phyloP scores from a whole-genome alignment of 2,888 invertebrate species.

The Heliconius charithonia region DNA sequence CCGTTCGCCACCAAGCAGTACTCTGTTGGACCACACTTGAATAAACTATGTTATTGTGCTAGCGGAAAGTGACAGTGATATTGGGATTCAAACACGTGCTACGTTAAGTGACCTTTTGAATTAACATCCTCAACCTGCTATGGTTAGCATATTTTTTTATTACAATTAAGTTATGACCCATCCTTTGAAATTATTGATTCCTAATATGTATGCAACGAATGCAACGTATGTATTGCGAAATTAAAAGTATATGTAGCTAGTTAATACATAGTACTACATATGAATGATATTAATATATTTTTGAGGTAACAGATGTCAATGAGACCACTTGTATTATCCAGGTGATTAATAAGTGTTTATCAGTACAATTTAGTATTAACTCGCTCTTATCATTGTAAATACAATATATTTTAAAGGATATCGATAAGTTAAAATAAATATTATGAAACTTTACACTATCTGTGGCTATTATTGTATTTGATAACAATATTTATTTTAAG shows the following conservation, averaged over 20 bases:
- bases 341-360: background rate
- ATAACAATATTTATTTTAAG: background rate
- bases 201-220: background rate
- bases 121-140: constrained; percentile 50
- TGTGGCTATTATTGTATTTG: background rate
- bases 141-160: constrained; percentile 51
- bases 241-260: background rate
- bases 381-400: constrained; percentile 1
- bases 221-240: background rate
- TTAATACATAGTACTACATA: background rate
- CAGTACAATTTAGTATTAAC: background rate
- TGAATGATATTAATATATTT: background rate
- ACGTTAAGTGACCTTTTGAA: constrained; percentile 54
- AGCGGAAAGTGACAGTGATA: constrained; percentile 75
- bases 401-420: constrained; percentile 18
- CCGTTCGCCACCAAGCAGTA: constrained; percentile 62
- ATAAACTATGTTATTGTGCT: constrained; percentile 58
- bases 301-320: background rate
- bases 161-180: constrained; percentile 6
- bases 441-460: constrained; percentile 9
- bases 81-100: constrained; percentile 60
- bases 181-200: background rate
- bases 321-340: constrained; percentile 1
- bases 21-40: constrained; percentile 60
- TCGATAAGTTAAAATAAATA: constrained; percentile 7